Evolutionary conservation across 2,113 vertebrate species (phyloP).

Genomic region (Hemichromis elongatus): DNA sequence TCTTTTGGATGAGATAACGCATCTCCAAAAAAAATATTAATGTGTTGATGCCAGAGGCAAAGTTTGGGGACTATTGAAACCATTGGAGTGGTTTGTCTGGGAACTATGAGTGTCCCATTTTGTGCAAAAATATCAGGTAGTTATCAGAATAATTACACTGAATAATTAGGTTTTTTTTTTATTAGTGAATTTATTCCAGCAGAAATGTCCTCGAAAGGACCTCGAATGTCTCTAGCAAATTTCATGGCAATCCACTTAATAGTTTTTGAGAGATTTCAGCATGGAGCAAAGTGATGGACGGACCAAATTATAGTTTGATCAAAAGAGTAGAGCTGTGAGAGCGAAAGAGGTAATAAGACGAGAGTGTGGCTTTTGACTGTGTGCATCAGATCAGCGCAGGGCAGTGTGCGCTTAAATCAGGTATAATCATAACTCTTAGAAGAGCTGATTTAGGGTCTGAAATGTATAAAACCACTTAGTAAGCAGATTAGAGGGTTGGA

Average conservation of each 20-base stretch:
- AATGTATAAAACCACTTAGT: slow-evolving; percentile 17
- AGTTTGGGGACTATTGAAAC: neutral
- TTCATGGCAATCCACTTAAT: neutral
- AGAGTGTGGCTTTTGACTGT: neutral
- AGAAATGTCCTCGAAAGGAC: neutral
- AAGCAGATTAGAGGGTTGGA: slow-evolving; percentile 14
- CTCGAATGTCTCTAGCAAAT: neutral
- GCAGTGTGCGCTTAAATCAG: neutral
- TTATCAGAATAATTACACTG: neutral
- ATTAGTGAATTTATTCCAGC: neutral
- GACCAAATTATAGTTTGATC: neutral
- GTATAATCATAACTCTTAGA: neutral
- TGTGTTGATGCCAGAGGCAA: neutral
- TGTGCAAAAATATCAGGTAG: neutral
- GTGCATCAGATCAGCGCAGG: neutral
- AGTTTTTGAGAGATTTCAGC: neutral
- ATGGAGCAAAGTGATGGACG: neutral
- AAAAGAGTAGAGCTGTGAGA: neutral
- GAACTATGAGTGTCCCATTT: neutral
- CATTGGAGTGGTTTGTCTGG: neutral
- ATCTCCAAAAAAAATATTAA: neutral
- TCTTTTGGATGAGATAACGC: neutral
- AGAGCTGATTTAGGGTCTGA: neutral
- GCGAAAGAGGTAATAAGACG: neutral
- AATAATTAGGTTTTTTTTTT: neutral